Percentiles rank a stretch among this genome's conserved stretches.
Conservation (phyloP, 1,140 invertebrate species). For the Drosophila nebulosa region DNA sequence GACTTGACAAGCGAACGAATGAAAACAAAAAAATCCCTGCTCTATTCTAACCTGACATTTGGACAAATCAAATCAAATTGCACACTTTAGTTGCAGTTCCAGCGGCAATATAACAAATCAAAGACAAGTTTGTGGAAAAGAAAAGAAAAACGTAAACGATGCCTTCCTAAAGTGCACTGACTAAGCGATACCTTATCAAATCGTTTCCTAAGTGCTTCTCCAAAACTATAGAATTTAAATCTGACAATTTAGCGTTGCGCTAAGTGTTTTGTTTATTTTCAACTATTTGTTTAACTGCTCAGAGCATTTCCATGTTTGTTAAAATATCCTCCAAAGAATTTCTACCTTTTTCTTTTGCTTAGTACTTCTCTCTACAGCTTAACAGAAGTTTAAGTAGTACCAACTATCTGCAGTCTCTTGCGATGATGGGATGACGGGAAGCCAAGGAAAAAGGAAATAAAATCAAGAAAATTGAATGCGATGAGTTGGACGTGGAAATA, state of each 20-base stretch:
- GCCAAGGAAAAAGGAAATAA: constrained; percentile 55
- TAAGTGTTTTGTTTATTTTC: too few species aligned
- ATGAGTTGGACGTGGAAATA: constrained; percentile 73
- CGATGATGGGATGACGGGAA: constrained; percentile 14
- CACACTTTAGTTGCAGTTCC: constrained; percentile 70
- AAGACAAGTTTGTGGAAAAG: constrained; percentile 13
- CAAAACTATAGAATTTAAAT: too few species aligned
- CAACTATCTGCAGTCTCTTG: not conserved
- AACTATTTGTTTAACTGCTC: too few species aligned
- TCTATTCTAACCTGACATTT: constrained; percentile 36
- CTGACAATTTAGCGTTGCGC: too few species aligned
- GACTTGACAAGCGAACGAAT: not conserved
- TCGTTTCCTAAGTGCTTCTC: too few species aligned
- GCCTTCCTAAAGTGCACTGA: constrained; percentile 40
- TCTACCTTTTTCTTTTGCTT: not conserved
- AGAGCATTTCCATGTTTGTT: too few species aligned
- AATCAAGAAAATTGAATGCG: constrained; percentile 77
- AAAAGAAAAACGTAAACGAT: constrained; percentile 16
- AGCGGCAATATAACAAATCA: constrained; percentile 58
- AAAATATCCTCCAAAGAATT: too few species aligned
- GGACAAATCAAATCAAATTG: constrained; percentile 75
- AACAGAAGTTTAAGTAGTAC: not conserved
- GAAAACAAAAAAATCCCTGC: not conserved
- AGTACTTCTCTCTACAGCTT: not conserved
- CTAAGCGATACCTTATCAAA: constrained; percentile 9